Evolutionary conservation across 2,888 invertebrate species (phyloP).

Genomic region (Dasypolia templi): DNA sequence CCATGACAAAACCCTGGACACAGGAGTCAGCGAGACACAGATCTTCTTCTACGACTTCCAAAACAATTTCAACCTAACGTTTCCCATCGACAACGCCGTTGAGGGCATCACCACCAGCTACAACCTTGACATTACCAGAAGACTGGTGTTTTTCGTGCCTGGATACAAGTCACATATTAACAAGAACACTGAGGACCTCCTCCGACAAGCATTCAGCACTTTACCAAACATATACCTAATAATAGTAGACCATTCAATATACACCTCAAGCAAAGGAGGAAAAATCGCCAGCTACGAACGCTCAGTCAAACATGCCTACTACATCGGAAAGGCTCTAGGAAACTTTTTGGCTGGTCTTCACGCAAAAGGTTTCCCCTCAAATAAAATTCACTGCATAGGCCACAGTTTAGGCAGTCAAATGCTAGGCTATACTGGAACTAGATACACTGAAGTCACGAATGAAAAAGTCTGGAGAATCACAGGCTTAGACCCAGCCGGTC

Average conservation of each 20-base stretch:
- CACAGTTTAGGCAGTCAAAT: slow-evolving; percentile 87
- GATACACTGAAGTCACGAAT: slow-evolving; percentile 76
- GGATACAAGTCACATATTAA: slow-evolving; percentile 86
- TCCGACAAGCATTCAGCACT: slow-evolving; percentile 81
- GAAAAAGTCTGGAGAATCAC: slow-evolving; percentile 84
- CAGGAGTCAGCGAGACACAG: slow-evolving; percentile 79
- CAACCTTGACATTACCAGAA: slow-evolving; percentile 80
- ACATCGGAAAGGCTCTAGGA: slow-evolving; percentile 81
- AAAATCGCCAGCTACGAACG: slow-evolving; percentile 83
- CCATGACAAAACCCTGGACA: slow-evolving; percentile 78
- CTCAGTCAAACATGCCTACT: slow-evolving; percentile 80
- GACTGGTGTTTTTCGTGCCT: slow-evolving; percentile 85
- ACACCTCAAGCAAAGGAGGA: slow-evolving; percentile 81
- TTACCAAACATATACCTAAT: slow-evolving; percentile 82
- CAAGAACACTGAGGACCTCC: slow-evolving; percentile 80
- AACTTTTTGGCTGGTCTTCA: slow-evolving; percentile 78
- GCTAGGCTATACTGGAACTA: slow-evolving; percentile 78
- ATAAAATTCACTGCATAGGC: slow-evolving; percentile 83
- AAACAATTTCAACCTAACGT: slow-evolving; percentile 81
- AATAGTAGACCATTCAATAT: slow-evolving; percentile 84
- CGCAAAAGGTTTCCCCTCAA: slow-evolving; percentile 78
- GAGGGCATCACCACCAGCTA: slow-evolving; percentile 77
- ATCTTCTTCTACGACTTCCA: slow-evolving; percentile 86
- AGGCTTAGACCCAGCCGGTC: slow-evolving; percentile 86
- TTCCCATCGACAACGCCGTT: slow-evolving; percentile 77